phyloP scores from a whole-genome alignment of 2,888 invertebrate genomes.

The Buathra laborator region DNA sequence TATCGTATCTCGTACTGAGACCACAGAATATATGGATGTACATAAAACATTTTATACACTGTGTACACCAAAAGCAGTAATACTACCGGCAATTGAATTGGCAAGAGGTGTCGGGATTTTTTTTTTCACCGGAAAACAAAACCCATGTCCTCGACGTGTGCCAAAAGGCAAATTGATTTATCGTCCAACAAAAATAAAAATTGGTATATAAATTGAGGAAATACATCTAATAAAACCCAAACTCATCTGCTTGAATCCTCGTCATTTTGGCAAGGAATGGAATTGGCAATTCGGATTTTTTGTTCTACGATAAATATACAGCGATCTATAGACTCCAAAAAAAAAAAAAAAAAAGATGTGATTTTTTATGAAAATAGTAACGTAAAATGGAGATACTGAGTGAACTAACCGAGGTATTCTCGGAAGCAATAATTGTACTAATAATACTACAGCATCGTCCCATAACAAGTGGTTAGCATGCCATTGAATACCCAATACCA shows the following conservation, averaged over 20 bases:
- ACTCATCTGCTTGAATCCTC: no score
- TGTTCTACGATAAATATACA: no score
- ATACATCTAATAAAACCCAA: no score
- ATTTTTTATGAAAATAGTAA: no score
- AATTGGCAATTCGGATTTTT: no score
- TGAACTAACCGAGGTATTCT: not conserved
- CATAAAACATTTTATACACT: not conserved
- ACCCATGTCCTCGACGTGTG: not conserved
- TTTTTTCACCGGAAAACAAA: not conserved
- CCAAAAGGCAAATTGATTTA: not conserved
- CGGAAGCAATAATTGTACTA: not conserved
- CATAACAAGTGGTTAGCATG: not conserved
- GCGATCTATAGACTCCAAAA: no score
- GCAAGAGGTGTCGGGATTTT: not conserved
- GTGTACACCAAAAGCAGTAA: not conserved
- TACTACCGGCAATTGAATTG: not conserved
- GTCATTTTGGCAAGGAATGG: no score
- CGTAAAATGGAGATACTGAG: no score
- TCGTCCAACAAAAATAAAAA: not conserved
- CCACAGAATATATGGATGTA: conserved; percentile 23
- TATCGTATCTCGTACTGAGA: not conserved
- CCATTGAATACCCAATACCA: not conserved
- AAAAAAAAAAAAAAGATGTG: no score
- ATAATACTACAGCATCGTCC: not conserved
- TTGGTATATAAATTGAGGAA: not conserved